phyloP scores from a whole-genome alignment of 2,113 vertebrate species.

The Thalassoma bifasciatum region DNA sequence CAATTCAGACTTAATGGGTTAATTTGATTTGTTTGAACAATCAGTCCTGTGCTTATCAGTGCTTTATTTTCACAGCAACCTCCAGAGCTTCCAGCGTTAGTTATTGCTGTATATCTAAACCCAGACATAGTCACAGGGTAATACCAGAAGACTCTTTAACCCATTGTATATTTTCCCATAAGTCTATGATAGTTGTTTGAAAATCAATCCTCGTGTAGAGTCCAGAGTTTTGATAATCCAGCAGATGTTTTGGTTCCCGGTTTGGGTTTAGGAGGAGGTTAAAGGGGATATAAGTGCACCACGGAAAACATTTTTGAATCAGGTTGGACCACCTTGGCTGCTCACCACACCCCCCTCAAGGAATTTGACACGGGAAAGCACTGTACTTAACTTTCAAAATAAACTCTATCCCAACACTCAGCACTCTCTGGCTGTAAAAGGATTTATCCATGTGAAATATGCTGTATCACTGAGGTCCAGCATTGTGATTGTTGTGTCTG shows the following conservation, averaged over 20 bases:
- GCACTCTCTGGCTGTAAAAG: conserved; percentile 12
- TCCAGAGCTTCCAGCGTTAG: conserved; percentile 25
- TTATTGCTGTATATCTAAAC: conserved; percentile 25
- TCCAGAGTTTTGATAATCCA: conserved; percentile 42
- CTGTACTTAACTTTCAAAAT: conserved; percentile 51
- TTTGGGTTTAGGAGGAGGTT: conserved; percentile 38
- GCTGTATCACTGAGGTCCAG: not conserved
- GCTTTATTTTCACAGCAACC: conserved; percentile 52
- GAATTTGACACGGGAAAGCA: conserved; percentile 35
- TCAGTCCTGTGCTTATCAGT: conserved; percentile 34
- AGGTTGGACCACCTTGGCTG: conserved; percentile 60
- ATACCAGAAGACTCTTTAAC: conserved; percentile 21
- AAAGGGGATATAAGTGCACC: conserved; percentile 10
- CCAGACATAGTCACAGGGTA: conserved; percentile 40
- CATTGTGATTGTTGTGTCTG: conserved; percentile 23
- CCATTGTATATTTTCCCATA: conserved; percentile 51
- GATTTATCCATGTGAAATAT: conserved; percentile 33
- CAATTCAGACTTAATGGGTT: conserved; percentile 36
- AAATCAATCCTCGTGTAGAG: conserved; percentile 22
- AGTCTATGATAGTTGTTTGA: conserved; percentile 25
- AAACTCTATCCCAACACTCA: conserved; percentile 12
- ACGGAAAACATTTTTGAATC: conserved; percentile 47
- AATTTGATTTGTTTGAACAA: conserved; percentile 42
- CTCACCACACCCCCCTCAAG: conserved; percentile 2
- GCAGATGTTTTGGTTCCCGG: conserved; percentile 39